Conservation (phyloP, 2,888 invertebrate genomes). For the Heteromurus nitidus region DNA sequence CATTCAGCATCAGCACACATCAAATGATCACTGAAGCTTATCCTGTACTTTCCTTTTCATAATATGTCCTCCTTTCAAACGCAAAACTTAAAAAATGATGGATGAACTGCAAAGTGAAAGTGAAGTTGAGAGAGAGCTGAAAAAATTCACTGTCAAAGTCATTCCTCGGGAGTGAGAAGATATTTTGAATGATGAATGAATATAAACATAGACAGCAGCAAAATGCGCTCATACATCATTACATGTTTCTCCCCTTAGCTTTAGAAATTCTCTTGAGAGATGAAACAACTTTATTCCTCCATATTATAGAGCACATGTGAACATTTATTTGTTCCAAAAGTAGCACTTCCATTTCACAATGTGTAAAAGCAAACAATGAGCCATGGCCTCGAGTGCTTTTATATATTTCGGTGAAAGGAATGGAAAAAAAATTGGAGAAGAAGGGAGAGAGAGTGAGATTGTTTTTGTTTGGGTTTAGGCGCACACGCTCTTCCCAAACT, state of each 20-base stretch:
- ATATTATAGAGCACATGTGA: neutral
- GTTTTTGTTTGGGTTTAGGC: conserved; percentile 19
- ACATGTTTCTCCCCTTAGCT: neutral
- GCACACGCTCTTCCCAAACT: conserved; percentile 25
- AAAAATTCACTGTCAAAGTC: conserved; percentile 56
- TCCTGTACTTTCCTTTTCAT: no score
- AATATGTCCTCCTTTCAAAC: no score
- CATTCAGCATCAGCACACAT: no score
- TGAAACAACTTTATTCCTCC: neutral
- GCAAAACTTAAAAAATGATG: no score
- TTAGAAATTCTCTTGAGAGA: neutral
- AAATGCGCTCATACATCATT: neutral
- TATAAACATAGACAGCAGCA: conserved; percentile 20
- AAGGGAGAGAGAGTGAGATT: neutral
- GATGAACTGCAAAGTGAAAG: conserved; percentile 25
- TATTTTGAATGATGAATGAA: conserved; percentile 28
- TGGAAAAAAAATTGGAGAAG: neutral
- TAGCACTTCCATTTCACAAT: neutral
- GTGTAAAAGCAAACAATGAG: neutral
- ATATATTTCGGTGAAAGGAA: neutral
- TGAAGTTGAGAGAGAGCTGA: conserved; percentile 12
- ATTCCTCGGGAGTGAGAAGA: conserved; percentile 3
- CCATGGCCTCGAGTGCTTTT: neutral
- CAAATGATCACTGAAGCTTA: no score
- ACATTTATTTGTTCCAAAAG: neutral